Percentiles rank a stretch among this genome's conserved stretches.
phyloP scores from a whole-genome alignment of 2,797 vertebrate species.

The Zenarchopterus dispar region DNA sequence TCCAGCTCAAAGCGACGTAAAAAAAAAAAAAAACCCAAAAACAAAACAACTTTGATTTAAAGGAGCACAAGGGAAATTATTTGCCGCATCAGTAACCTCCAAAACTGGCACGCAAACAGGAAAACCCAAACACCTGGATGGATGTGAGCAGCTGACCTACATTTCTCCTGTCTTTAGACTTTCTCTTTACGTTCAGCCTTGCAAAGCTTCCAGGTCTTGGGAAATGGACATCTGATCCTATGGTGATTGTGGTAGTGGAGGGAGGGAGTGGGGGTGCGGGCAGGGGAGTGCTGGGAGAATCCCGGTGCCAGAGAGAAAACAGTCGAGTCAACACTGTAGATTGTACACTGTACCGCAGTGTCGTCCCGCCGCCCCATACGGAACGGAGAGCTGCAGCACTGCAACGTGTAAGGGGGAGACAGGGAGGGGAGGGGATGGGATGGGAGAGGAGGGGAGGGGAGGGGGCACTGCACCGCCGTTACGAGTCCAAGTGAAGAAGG shows the following conservation, averaged over 20 bases:
- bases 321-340: constrained; percentile 75
- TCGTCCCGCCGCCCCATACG: constrained; percentile 75
- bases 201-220: not conserved
- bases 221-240: not conserved
- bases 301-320: constrained; percentile 51
- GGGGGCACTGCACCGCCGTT: constrained; percentile 75
- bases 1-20: too few species aligned
- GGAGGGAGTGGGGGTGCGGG: constrained; percentile 2
- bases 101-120: too few species aligned
- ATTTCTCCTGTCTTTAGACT: too few species aligned
- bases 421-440: not conserved
- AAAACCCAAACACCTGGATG: too few species aligned
- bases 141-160: too few species aligned
- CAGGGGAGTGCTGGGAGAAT: constrained; percentile 22
- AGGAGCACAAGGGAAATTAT: too few species aligned
- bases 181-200: too few species aligned
- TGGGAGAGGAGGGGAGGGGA: not conserved
- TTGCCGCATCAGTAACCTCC: too few species aligned
- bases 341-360: constrained; percentile 78
- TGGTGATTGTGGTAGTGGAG: not conserved
- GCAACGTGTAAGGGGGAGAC: constrained; percentile 66
- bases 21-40: too few species aligned
- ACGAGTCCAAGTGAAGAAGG: constrained; percentile 72
- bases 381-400: constrained; percentile 77
- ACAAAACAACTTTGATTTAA: too few species aligned